A percentile compares a stretch with the other conserved stretches of the same genome.
phyloP scores from a whole-genome alignment of 2,797 vertebrate species.

The Lophius americanus region DNA sequence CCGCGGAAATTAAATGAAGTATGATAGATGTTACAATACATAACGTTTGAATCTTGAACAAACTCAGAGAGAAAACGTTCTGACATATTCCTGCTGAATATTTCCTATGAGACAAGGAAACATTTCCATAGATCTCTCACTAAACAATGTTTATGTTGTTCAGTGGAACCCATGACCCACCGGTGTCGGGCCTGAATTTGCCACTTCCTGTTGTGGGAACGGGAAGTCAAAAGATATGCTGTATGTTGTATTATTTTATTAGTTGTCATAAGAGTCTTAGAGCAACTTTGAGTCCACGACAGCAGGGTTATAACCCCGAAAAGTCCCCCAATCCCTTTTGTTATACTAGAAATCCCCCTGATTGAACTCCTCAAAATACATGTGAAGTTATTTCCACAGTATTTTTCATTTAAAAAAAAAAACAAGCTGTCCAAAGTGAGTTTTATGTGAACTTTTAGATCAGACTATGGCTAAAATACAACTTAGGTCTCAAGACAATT shows the following conservation, averaged over 20 bases:
- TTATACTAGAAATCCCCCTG: too few relatives aligned
- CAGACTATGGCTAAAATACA: too few relatives aligned
- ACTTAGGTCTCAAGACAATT: too few relatives aligned
- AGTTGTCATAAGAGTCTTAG: slow-evolving; percentile 21
- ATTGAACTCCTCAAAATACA: too few relatives aligned
- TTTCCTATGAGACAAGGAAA: slow-evolving; percentile 39
- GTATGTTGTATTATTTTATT: slow-evolving; percentile 30
- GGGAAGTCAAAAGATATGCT: slow-evolving; percentile 51
- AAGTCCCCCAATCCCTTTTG: too few relatives aligned
- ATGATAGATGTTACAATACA: slow-evolving; percentile 5
- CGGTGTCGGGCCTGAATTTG: slow-evolving; percentile 28
- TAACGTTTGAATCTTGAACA: slow-evolving; percentile 25
- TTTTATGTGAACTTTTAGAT: too few relatives aligned
- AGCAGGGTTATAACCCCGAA: too few relatives aligned
- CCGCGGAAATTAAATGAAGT: too few relatives aligned
- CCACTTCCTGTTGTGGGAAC: slow-evolving; percentile 61
- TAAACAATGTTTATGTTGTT: slow-evolving; percentile 27
- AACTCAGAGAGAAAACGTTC: slow-evolving; percentile 7
- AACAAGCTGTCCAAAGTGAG: too few relatives aligned
- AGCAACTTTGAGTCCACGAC: slow-evolving; percentile 10
- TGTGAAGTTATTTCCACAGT: too few relatives aligned
- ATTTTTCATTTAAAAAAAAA: too few relatives aligned
- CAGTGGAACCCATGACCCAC: slow-evolving; percentile 44
- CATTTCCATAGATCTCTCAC: slow-evolving; percentile 40
- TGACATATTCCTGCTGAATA: slow-evolving; percentile 19